Evolutionary conservation across 1,140 invertebrate genomes (phyloP).

Genomic region (Drosophila nigromelanica): DNA sequence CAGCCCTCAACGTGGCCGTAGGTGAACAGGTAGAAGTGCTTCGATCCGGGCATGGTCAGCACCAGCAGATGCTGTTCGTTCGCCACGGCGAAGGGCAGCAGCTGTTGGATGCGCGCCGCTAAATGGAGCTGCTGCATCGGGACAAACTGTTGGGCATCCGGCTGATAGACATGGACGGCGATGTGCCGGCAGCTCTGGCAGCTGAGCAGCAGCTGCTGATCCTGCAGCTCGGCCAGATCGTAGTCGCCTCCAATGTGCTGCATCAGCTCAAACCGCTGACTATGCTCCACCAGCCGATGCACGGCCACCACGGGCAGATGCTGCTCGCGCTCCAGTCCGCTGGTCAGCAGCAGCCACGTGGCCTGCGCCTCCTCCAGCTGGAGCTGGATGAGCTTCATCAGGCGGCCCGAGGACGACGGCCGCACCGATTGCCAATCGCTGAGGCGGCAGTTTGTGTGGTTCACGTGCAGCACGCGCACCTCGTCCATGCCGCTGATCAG

Average conservation of each 20-base stretch:
- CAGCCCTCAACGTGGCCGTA: constrained; percentile 63
- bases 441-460: constrained; percentile 43
- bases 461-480: constrained; percentile 61
- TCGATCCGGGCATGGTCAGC: constrained; percentile 38
- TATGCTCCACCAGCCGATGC: constrained; percentile 32
- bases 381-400: constrained; percentile 46
- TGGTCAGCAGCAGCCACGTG: constrained; percentile 33
- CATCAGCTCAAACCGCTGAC: constrained; percentile 42
- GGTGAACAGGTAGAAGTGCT: constrained; percentile 65
- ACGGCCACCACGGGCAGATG: constrained; percentile 55
- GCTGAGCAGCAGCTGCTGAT: constrained; percentile 55
- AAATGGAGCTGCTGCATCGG: constrained; percentile 55
- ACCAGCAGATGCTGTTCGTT: constrained; percentile 51
- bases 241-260: constrained; percentile 68
- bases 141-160: constrained; percentile 13
- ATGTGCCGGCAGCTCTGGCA: constrained; percentile 62
- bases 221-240: constrained; percentile 59
- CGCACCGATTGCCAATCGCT: constrained; percentile 70
- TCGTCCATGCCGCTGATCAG: constrained; percentile 62
- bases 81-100: constrained; percentile 40
- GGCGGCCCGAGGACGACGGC: constrained; percentile 41
- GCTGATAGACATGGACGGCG: constrained; percentile 36
- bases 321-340: constrained; percentile 17
- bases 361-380: neutral
- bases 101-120: constrained; percentile 40